phyloP scores from a whole-genome alignment of 2,797 vertebrate genomes.

The Gallinago nigripennis region DNA sequence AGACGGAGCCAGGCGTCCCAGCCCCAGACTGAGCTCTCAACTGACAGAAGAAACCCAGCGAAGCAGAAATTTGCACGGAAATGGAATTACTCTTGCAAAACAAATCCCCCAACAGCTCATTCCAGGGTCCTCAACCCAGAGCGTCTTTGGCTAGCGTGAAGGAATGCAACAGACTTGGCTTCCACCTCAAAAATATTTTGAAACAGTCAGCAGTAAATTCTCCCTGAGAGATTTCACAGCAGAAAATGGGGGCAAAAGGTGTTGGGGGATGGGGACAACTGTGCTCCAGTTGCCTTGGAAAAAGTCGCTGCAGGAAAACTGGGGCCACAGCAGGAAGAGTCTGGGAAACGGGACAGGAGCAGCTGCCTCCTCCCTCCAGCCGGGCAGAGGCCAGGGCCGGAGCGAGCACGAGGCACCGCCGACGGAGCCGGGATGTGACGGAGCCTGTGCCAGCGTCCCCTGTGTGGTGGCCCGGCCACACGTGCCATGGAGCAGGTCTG shows the following conservation, averaged over 20 bases:
- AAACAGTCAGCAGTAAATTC: constrained; percentile 13
- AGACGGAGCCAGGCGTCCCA: neutral
- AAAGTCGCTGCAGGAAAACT: neutral
- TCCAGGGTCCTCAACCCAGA: neutral
- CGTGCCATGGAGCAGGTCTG: rapidly evolving
- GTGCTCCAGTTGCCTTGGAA: neutral
- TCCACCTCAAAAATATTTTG: neutral
- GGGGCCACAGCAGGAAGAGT: neutral
- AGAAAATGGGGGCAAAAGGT: constrained; percentile 9
- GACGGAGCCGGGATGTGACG: too few species aligned
- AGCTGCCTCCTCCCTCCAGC: neutral
- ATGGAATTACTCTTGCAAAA: neutral
- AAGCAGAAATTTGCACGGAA: neutral
- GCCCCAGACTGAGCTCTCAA: neutral
- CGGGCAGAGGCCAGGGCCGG: rapidly evolving
- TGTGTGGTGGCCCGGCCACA: neutral
- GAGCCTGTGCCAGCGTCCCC: rapidly evolving
- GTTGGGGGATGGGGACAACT: neutral
- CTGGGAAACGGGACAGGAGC: neutral
- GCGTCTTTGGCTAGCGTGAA: neutral
- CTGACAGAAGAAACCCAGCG: neutral
- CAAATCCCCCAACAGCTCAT: neutral
- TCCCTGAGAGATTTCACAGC: neutral
- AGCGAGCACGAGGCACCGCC: rapidly evolving
- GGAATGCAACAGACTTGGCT: constrained; percentile 35